Evolutionary conservation across 2,113 vertebrate species (phyloP).

Genomic region (Xyrauchen texanus): DNA sequence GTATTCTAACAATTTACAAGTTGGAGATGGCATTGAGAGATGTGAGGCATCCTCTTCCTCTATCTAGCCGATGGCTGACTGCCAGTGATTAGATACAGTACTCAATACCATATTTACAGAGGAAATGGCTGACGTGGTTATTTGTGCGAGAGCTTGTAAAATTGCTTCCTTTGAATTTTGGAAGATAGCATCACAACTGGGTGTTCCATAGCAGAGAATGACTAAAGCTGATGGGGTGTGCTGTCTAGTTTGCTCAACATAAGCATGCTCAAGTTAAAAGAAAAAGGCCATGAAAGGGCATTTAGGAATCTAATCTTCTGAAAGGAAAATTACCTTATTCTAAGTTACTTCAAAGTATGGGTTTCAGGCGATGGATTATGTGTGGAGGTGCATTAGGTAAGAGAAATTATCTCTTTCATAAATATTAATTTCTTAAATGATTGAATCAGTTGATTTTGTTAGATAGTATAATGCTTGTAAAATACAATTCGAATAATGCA

Average conservation of each 20-base stretch:
- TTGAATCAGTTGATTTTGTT: neutral
- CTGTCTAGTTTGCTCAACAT: neutral
- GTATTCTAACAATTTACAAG: neutral
- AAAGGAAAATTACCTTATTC: neutral
- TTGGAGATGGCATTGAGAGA: neutral
- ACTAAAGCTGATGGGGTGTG: constrained; percentile 13
- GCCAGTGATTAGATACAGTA: neutral
- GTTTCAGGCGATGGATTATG: constrained; percentile 77
- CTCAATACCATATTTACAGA: constrained; percentile 46
- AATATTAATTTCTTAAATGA: neutral
- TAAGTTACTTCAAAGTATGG: constrained; percentile 63
- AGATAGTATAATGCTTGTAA: too few species aligned
- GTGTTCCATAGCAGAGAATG: constrained; percentile 38
- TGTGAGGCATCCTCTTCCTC: constrained; percentile 13
- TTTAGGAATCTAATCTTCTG: neutral
- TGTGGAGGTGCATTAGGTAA: constrained; percentile 77
- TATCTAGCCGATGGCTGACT: neutral
- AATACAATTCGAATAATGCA: too few species aligned
- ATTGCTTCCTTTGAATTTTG: constrained; percentile 70
- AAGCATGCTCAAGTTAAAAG: neutral
- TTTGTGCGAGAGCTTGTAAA: constrained; percentile 57
- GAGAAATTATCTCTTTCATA: constrained; percentile 28
- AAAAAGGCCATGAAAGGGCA: neutral
- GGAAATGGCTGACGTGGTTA: constrained; percentile 71
- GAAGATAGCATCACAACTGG: constrained; percentile 67